Evolutionary conservation across 2,113 vertebrate species (phyloP).

Genomic region (Gopherus evgoodei): DNA sequence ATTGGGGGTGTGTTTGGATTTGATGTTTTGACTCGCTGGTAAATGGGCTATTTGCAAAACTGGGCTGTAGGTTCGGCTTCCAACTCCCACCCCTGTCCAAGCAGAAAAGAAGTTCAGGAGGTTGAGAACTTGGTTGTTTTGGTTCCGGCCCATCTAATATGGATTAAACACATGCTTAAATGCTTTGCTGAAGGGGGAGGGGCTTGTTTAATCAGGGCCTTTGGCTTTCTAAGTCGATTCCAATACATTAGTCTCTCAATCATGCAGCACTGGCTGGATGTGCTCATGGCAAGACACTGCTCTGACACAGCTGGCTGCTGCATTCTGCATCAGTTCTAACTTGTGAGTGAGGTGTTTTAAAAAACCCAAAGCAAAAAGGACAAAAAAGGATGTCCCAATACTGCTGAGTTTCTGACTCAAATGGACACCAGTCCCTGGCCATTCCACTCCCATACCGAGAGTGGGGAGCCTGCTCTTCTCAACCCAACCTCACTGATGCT

Average conservation of each 20-base stretch:
- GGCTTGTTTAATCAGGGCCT: conserved; percentile 48
- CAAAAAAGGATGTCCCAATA: not conserved
- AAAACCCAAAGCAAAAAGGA: not conserved
- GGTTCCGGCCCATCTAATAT: conserved; percentile 42
- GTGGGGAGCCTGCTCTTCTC: conserved; percentile 39
- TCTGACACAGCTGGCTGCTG: not conserved
- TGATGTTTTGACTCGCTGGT: conserved; percentile 31
- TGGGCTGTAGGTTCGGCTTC: conserved; percentile 30
- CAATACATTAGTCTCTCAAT: conserved; percentile 38
- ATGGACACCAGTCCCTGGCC: not conserved
- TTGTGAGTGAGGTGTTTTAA: not conserved
- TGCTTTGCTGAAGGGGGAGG: conserved; percentile 65
- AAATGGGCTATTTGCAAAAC: conserved; percentile 34
- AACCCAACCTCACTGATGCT: not conserved
- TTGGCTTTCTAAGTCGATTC: conserved; percentile 57
- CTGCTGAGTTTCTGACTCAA: conserved; percentile 34
- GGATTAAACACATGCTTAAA: conserved; percentile 36
- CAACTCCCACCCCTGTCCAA: not conserved
- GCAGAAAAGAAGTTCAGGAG: conserved; percentile 22
- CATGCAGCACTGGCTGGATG: not conserved
- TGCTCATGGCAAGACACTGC: not conserved
- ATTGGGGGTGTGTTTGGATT: conserved; percentile 37
- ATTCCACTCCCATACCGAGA: conserved; percentile 36
- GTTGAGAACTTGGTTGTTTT: conserved; percentile 12
- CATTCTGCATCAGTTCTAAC: not conserved